Percentiles rank a stretch among this genome's conserved stretches.
phyloP scores from a whole-genome alignment of 30 jellyfish, hydroid and myxozoan genomes.

The Mastigias papua region DNA sequence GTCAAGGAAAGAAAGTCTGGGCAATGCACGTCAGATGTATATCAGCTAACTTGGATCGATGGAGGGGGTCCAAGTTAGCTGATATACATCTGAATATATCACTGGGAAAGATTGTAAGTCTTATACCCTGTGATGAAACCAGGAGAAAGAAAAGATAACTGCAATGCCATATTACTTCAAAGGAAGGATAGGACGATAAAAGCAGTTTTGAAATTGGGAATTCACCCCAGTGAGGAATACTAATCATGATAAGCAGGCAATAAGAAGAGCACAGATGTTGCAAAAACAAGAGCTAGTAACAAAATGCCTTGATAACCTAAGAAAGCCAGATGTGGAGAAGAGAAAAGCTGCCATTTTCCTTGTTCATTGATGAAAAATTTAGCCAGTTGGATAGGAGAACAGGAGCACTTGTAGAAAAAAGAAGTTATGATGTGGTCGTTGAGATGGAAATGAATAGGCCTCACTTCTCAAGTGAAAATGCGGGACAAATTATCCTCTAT shows the following conservation, averaged over 20 bases:
- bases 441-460: conserved; percentile 43
- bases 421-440: conserved; percentile 22
- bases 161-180: neutral
- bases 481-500: neutral
- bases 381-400: neutral
- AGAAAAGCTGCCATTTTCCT: neutral
- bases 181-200: neutral
- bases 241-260: neutral
- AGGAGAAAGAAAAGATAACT: conserved; percentile 40
- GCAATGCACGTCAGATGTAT: conserved; percentile 33
- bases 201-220: conserved; percentile 2
- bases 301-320: conserved; percentile 2
- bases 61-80: too few relatives aligned
- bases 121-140: conserved; percentile 53
- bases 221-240: conserved; percentile 3
- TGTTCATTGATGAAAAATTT: conserved; percentile 5
- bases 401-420: conserved; percentile 28
- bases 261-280: conserved; percentile 9
- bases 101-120: conserved; percentile 45
- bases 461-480: neutral
- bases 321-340: conserved; percentile 14
- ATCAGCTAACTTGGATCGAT: conserved; percentile 52
- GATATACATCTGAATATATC: too few relatives aligned
- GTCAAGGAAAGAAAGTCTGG: conserved; percentile 33
- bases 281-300: conserved; percentile 46